These are phyloP conservation scores for Synergus laeviventris DNA, from an alignment of 2,888 invertebrate genomes.

Conservation along the genomic window DNA sequence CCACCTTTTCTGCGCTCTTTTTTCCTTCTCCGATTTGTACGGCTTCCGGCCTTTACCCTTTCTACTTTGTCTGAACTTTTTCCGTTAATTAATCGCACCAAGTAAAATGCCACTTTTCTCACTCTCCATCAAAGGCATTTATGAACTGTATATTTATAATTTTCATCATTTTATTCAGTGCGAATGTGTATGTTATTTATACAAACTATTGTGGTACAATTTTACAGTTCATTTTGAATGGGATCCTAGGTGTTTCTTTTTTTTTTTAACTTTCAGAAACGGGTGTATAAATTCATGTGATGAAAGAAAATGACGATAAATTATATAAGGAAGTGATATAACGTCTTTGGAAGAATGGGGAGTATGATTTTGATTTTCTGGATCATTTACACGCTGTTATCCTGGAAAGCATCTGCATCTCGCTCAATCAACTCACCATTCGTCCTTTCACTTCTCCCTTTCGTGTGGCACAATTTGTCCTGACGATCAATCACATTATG, in stretches of 20 bases:
- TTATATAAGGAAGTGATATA: neutral
- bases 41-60: neutral
- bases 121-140: neutral
- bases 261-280: neutral
- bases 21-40: neutral
- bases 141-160: neutral
- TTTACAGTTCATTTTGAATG: neutral
- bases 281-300: neutral
- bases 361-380: constrained; percentile 47
- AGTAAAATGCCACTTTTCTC: constrained; percentile 5
- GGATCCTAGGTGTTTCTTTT: neutral
- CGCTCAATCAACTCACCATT: constrained; percentile 41
- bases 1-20: neutral
- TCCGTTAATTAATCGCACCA: constrained; percentile 3
- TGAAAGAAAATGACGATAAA: constrained; percentile 5
- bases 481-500: constrained; percentile 44
- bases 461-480: constrained; percentile 36
- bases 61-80: constrained; percentile 18
- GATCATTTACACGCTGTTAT: constrained; percentile 47
- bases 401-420: constrained; percentile 21
- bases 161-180: neutral
- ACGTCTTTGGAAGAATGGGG: neutral
- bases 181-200: neutral
- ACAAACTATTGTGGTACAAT: neutral
- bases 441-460: constrained; percentile 43